Base-by-base conservation (phyloP, 2,113 vertebrate genomes). In the Lagopus leucura region DNA sequence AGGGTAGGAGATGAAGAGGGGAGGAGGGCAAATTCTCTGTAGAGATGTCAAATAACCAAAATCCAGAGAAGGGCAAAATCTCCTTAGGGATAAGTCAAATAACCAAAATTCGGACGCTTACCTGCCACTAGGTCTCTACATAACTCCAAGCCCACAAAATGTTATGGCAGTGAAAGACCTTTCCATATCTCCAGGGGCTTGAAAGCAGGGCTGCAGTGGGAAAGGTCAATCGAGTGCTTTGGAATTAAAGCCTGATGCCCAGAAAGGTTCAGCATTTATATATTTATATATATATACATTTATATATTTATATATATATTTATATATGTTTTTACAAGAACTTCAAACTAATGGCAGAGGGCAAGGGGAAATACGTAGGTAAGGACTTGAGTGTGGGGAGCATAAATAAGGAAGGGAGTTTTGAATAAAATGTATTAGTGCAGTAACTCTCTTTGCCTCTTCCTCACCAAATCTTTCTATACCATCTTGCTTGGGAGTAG, bases 141-240 rank as follows among this genome's bases (percentile, higher is more conserved):
- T 47, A 25, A 45, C 25, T 82, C 22, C 3, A 7, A 52, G 25
- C 32, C 8, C 30, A 58, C 8, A 74, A 64, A 82, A 74, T 45
- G 2, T 19, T 0, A 0, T 38, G 21, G 13, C 34, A 27, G 42
- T n/a, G 12, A 43, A 10, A 67, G 1, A 2, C 4, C 3, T 8
- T 89, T 54, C 18, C 11, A 32, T 50, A 28, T 8, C 13, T 38
- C 54, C 42, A 12, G 14, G 72, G 11, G 4, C 10, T 57, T 82
- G 38, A 69, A 13, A 71, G 25, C 8, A 43, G 28, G 32, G 18
- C 24, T 47, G 73, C 9, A n/a, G 32, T 18, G 38, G 10, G 16
- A 21, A 21, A 57, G 50, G n/a, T 7, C 22, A 86, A 2, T 16
- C 9, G 6, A 11, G 8, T 10, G 17, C 22, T 15, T 54, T 15